phyloP scores from a whole-genome alignment of 2,797 vertebrate species.

The Gephyroberyx darwinii region DNA sequence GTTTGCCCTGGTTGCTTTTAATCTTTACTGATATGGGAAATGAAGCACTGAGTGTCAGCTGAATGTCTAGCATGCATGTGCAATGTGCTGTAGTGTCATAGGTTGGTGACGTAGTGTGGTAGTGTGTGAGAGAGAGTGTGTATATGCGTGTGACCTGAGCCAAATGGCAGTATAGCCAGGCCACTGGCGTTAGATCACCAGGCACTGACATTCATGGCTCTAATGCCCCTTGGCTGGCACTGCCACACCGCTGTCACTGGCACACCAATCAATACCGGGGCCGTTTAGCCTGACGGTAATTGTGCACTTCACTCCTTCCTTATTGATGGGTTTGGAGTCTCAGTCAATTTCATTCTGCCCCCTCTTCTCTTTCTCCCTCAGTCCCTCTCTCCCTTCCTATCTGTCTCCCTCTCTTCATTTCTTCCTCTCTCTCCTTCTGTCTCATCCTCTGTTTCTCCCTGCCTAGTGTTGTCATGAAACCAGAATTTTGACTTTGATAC shows the following conservation, averaged over 20 bases:
- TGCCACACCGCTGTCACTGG: constrained; percentile 9
- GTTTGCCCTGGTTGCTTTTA: too few relatives aligned
- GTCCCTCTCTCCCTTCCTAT: background rate
- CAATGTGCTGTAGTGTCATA: background rate
- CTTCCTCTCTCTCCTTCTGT: background rate
- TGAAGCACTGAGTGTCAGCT: too few relatives aligned
- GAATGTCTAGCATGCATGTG: too few relatives aligned
- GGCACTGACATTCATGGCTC: constrained; percentile 1
- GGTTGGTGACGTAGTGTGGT: too few relatives aligned
- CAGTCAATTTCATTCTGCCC: background rate
- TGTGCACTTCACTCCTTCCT: constrained; percentile 2
- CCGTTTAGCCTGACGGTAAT: constrained; percentile 25
- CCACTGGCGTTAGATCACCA: constrained; percentile 4
- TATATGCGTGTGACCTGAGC: background rate
- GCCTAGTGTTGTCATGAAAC: background rate
- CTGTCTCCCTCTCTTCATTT: background rate
- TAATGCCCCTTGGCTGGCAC: constrained; percentile 6
- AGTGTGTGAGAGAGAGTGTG: too few relatives aligned
- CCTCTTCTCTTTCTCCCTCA: background rate
- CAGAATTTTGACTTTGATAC: too few relatives aligned
- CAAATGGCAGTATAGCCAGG: background rate
- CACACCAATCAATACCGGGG: constrained; percentile 15
- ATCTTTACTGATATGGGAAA: too few relatives aligned
- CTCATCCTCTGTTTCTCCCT: background rate
- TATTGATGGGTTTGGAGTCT: constrained; percentile 24